Conservation (phyloP, 92 coral and sea anemone genomes). For the Porites lobata region DNA sequence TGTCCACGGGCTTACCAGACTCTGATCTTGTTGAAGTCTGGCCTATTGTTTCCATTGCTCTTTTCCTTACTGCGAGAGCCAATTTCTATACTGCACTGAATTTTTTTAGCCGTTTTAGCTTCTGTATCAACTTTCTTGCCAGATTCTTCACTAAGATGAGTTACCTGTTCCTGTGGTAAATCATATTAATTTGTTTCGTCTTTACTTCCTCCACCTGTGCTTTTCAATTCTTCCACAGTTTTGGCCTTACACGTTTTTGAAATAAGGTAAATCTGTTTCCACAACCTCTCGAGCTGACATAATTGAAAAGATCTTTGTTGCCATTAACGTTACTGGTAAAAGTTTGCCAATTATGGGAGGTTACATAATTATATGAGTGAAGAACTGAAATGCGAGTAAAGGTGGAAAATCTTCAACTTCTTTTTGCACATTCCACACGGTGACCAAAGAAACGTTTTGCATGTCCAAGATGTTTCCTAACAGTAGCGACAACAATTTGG, state of each 20-base stretch:
- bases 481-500: too few relatives aligned
- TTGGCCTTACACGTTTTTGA: conserved; percentile 43
- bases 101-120: neutral
- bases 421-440: too few relatives aligned
- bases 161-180: too few relatives aligned
- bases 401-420: too few relatives aligned
- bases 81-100: too few relatives aligned
- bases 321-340: conserved; percentile 45
- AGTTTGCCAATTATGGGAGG: conserved; percentile 16
- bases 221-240: neutral
- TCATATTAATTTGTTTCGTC: too few relatives aligned
- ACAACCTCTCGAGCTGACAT: too few relatives aligned
- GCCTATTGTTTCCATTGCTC: conserved; percentile 52
- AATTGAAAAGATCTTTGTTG: conserved; percentile 21
- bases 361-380: too few relatives aligned
- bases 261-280: neutral
- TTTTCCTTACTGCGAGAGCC: conserved; percentile 5
- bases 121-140: conserved; percentile 46
- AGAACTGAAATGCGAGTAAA: too few relatives aligned
- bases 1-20: conserved; percentile 30
- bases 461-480: too few relatives aligned
- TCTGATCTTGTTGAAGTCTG: conserved; percentile 46
- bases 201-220: too few relatives aligned
- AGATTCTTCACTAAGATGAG: conserved; percentile 8
- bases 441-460: too few relatives aligned